phyloP scores from a whole-genome alignment of 2,888 invertebrate species.

The Dione juno region DNA sequence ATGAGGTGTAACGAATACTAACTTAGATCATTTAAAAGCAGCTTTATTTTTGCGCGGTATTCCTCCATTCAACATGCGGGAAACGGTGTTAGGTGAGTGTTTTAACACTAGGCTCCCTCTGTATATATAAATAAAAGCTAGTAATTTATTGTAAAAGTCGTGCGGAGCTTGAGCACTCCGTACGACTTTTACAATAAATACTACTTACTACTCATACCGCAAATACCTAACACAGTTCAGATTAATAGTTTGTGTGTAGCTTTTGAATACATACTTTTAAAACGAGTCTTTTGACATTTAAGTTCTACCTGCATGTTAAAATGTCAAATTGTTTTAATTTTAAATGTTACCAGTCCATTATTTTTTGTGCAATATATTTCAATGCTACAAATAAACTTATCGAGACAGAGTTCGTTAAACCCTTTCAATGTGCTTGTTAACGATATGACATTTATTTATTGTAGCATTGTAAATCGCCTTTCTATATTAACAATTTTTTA shows the following conservation, averaged over 20 bases:
- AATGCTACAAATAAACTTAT: not conserved
- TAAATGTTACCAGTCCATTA: conserved; percentile 22
- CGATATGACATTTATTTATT: not conserved
- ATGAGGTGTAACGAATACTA: too few relatives aligned
- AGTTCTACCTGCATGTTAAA: conserved; percentile 15
- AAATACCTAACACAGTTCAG: not conserved
- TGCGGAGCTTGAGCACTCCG: too few relatives aligned
- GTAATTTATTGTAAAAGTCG: not conserved
- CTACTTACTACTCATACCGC: not conserved
- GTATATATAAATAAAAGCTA: too few relatives aligned
- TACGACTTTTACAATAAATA: too few relatives aligned
- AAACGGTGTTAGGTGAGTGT: too few relatives aligned
- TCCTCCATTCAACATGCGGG: too few relatives aligned
- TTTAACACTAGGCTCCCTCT: too few relatives aligned
- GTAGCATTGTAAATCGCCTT: not conserved
- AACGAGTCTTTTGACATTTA: conserved; percentile 25
- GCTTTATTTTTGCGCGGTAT: too few relatives aligned
- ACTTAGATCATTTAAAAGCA: too few relatives aligned
- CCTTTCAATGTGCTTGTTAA: conserved; percentile 14
- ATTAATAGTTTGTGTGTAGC: conserved; percentile 7
- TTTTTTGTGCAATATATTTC: conserved; percentile 17
- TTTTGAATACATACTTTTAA: conserved; percentile 5
- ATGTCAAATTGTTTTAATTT: conserved; percentile 21
- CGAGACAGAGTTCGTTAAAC: conserved; percentile 21
- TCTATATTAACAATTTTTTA: not conserved